Evolutionary conservation across 1,140 invertebrate genomes (phyloP).

Genomic region (Leptinotarsa texana): DNA sequence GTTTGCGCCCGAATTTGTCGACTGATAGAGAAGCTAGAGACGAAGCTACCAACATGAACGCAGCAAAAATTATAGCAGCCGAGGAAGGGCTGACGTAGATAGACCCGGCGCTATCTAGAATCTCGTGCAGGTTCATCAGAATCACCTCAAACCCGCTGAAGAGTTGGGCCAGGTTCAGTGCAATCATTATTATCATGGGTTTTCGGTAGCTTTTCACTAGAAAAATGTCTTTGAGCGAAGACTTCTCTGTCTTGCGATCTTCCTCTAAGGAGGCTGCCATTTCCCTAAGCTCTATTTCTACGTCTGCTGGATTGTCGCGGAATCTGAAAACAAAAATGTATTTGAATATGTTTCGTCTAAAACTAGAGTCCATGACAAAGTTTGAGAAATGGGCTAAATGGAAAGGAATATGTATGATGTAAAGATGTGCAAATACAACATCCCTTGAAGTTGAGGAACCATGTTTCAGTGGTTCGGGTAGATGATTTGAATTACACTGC

Average conservation of each 20-base stretch:
- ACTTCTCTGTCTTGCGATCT: conserved; percentile 31
- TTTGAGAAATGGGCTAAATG: too few relatives aligned
- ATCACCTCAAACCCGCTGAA: conserved; percentile 54
- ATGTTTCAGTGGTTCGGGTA: too few relatives aligned
- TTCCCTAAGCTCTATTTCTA: conserved; percentile 57
- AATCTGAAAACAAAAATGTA: conserved; percentile 37
- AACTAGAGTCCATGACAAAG: too few relatives aligned
- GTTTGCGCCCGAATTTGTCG: conserved; percentile 40
- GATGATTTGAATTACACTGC: too few relatives aligned
- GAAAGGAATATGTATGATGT: too few relatives aligned
- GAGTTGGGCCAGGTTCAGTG: conserved; percentile 61
- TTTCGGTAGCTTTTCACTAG: conserved; percentile 37
- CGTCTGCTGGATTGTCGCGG: conserved; percentile 28
- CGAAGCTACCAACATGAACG: conserved; percentile 37
- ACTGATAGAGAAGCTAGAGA: conserved; percentile 33
- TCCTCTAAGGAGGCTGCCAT: conserved; percentile 42
- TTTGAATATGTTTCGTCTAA: too few relatives aligned
- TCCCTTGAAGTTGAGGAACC: too few relatives aligned
- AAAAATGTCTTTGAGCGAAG: conserved; percentile 32
- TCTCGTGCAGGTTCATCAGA: conserved; percentile 30
- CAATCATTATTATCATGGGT: conserved; percentile 40
- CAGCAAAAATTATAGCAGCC: conserved; percentile 40
- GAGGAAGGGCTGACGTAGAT: conserved; percentile 25
- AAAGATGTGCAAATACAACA: too few relatives aligned
- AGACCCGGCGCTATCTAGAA: conserved; percentile 32